phyloP scores from a whole-genome alignment of 1,140 invertebrate species.

The Drosophila ambigua region DNA sequence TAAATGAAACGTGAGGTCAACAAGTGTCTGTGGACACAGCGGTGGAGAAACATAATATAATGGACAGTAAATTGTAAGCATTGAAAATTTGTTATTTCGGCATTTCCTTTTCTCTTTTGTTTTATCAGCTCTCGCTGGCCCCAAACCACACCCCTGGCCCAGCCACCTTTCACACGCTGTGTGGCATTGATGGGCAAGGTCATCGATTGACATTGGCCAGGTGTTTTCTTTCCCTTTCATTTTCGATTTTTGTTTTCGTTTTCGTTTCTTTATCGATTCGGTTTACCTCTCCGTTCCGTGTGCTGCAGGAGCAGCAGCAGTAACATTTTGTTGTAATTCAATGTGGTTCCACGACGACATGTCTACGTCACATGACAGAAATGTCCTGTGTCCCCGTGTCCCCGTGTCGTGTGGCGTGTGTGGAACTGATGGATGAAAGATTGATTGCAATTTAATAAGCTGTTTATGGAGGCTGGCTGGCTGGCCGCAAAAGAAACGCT shows the following conservation, averaged over 20 bases:
- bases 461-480: slow-evolving; percentile 16
- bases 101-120: slow-evolving; percentile 20
- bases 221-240: slow-evolving; percentile 27
- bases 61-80: neutral
- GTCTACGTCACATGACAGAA: slow-evolving; percentile 5
- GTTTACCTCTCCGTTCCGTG: slow-evolving; percentile 5
- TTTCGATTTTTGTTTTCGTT: slow-evolving; percentile 47
- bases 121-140: neutral
- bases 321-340: slow-evolving; percentile 8
- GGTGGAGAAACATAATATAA: neutral
- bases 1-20: slow-evolving; percentile 55
- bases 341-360: slow-evolving; percentile 28
- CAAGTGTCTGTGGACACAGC: slow-evolving; percentile 55
- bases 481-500: neutral
- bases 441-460: slow-evolving; percentile 55
- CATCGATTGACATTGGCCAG: slow-evolving; percentile 68
- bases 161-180: neutral
- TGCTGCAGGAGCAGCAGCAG: neutral
- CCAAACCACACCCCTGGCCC: neutral
- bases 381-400: neutral
- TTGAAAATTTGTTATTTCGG: slow-evolving; percentile 41
- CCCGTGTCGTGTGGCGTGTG: slow-evolving; percentile 7
- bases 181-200: slow-evolving; percentile 60
- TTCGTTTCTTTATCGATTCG: slow-evolving; percentile 42
- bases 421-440: slow-evolving; percentile 13